A percentile compares a stretch with the other conserved stretches of the same genome.
Evolutionary conservation across 1,140 invertebrate genomes (phyloP).

Genomic region (Oryctes rhinoceros): DNA sequence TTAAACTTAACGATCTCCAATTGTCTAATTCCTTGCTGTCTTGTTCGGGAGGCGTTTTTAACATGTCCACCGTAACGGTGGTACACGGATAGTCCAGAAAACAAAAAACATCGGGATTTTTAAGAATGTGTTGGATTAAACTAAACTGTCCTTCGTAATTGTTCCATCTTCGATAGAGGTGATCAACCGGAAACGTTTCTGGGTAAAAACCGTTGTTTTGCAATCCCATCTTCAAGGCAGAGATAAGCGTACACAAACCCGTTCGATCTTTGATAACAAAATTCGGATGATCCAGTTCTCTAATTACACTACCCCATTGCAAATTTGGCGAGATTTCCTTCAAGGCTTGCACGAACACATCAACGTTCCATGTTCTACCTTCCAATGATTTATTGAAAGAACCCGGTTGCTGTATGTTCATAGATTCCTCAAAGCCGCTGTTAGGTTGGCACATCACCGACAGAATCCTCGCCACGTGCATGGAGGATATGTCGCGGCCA

Average conservation of each 20-base stretch:
- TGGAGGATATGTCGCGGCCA: constrained; percentile 77
- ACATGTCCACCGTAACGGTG: constrained; percentile 83
- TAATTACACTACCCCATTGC: constrained; percentile 91
- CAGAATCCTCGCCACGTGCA: constrained; percentile 83
- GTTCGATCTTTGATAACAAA: constrained; percentile 89
- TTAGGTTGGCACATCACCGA: constrained; percentile 88
- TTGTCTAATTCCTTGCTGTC: constrained; percentile 92
- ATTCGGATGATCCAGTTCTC: constrained; percentile 88
- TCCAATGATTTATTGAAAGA: constrained; percentile 56
- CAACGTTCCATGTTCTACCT: constrained; percentile 84
- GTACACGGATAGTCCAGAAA: constrained; percentile 91
- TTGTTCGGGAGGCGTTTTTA: constrained; percentile 91
- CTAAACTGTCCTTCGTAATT: constrained; percentile 93
- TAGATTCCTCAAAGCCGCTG: constrained; percentile 71
- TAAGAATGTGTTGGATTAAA: constrained; percentile 84
- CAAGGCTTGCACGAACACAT: constrained; percentile 88
- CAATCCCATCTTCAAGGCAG: constrained; percentile 80
- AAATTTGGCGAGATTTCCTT: constrained; percentile 88
- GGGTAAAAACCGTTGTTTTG: constrained; percentile 75
- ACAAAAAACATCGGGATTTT: constrained; percentile 92
- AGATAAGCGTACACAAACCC: constrained; percentile 82
- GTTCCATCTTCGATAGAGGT: constrained; percentile 89
- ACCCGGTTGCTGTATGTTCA: constrained; percentile 65
- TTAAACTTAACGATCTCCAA: constrained; percentile 91
- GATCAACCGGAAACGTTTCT: constrained; percentile 87